Conservation (phyloP, 2,113 vertebrate genomes). For the Amphiprion percula region DNA sequence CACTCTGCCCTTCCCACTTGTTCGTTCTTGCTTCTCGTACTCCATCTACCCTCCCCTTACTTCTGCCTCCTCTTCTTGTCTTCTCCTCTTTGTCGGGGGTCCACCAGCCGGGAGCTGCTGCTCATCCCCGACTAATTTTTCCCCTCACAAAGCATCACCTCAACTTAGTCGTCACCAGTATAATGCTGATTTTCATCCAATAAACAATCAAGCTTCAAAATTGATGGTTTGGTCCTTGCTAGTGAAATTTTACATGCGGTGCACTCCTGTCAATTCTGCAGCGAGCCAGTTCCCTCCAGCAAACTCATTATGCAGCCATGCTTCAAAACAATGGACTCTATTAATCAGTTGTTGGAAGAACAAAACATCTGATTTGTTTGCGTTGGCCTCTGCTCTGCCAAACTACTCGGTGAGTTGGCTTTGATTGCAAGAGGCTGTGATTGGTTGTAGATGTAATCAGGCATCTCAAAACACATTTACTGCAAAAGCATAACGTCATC, state of each 20-base stretch:
- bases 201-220: no score
- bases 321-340: background rate
- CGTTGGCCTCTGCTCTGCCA: background rate
- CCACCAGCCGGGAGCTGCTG: no score
- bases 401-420: background rate
- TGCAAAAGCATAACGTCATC: background rate
- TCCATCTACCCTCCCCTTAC: no score
- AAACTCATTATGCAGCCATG: background rate
- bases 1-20: no score
- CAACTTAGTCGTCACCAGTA: no score
- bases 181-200: no score
- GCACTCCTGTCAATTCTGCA: background rate
- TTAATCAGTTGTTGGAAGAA: background rate
- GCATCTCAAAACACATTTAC: background rate
- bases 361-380: constrained; percentile 8
- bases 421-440: background rate
- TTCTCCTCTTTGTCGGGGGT: no score
- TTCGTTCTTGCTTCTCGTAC: no score
- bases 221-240: no score
- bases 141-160: no score
- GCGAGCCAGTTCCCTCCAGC: background rate
- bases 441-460: constrained; percentile 17
- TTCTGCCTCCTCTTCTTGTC: no score
- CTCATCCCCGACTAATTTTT: no score
- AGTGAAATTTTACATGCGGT: background rate